phyloP scores from a whole-genome alignment of 30 jellyfish, hydroid and myxozoan genomes.

The Aurelia coerulea region DNA sequence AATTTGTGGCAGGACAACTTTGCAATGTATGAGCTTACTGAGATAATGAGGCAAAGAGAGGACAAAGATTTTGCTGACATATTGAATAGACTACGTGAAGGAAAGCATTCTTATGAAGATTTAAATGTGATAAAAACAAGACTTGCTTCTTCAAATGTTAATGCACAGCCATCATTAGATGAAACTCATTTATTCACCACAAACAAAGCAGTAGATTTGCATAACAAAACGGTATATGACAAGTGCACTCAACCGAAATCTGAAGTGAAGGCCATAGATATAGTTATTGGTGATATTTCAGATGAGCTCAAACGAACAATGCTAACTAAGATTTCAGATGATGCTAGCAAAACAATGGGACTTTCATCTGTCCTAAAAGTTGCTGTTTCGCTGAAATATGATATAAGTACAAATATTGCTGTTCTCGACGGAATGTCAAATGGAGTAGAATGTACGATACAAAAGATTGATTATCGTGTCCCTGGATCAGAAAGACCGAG shows the following conservation, averaged over 20 bases:
- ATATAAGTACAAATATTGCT: conserved; percentile 1
- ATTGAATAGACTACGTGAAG: conserved; percentile 2
- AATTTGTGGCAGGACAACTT: conserved; percentile 21
- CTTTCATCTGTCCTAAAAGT: too few species aligned
- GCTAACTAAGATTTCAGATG: conserved; percentile 9
- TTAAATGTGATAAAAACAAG: background rate
- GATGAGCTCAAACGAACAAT: background rate
- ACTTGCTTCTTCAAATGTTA: background rate
- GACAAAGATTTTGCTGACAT: conserved; percentile 8
- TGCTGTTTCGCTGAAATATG: too few species aligned
- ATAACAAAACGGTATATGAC: background rate
- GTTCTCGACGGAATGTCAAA: conserved; percentile 26
- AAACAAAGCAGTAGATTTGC: conserved; percentile 1
- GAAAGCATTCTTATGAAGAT: conserved; percentile 1
- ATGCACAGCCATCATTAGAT: background rate
- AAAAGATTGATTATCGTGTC: conserved; percentile 16
- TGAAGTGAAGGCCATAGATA: background rate
- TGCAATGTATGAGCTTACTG: too few species aligned
- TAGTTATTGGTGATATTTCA: background rate
- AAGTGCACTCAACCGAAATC: background rate
- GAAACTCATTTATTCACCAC: conserved; percentile 16
- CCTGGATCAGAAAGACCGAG: conserved; percentile 15
- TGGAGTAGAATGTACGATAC: conserved; percentile 44
- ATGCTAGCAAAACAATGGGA: conserved; percentile 13
- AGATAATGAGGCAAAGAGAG: background rate